Evolutionary conservation across 1,140 invertebrate genomes (phyloP).

Genomic region (Dreissena rostriformis): DNA sequence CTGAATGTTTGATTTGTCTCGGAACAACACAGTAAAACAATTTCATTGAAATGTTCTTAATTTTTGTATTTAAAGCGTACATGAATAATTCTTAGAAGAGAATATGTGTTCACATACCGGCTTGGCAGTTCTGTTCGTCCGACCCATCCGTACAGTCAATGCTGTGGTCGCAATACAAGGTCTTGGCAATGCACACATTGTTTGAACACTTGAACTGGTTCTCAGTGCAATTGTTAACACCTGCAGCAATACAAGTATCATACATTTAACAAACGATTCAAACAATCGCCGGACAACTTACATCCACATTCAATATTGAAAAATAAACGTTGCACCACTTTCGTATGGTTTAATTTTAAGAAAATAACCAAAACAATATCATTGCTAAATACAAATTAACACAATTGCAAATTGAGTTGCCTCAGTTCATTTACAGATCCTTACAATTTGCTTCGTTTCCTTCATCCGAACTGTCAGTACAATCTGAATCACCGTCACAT

Average conservation of each 20-base stretch:
- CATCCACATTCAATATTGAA: neutral
- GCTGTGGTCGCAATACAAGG: conserved; percentile 96
- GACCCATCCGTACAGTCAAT: conserved; percentile 96
- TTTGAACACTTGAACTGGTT: conserved; percentile 81
- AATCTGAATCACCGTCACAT: conserved; percentile 81
- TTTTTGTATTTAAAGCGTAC: no score
- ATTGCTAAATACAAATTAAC: neutral
- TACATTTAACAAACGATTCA: no score
- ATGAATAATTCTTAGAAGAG: no score
- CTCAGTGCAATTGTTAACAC: conserved; percentile 59
- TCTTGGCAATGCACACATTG: conserved; percentile 93
- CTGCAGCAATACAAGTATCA: conserved; percentile 33
- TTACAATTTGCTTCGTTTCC: conserved; percentile 3
- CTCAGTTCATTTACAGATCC: no score
- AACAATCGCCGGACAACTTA: neutral
- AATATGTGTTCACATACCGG: no score
- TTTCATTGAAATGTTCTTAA: no score
- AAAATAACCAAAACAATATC: no score
- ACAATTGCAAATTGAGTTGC: no score
- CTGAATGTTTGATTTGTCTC: no score
- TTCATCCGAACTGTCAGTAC: conserved; percentile 85
- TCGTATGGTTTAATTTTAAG: no score
- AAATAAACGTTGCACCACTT: no score
- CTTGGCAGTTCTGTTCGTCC: conserved; percentile 79
- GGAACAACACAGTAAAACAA: no score